These are phyloP conservation scores for Lineus longissimus DNA, from an alignment of 1,140 invertebrate genomes.

Conservation along the genomic window DNA sequence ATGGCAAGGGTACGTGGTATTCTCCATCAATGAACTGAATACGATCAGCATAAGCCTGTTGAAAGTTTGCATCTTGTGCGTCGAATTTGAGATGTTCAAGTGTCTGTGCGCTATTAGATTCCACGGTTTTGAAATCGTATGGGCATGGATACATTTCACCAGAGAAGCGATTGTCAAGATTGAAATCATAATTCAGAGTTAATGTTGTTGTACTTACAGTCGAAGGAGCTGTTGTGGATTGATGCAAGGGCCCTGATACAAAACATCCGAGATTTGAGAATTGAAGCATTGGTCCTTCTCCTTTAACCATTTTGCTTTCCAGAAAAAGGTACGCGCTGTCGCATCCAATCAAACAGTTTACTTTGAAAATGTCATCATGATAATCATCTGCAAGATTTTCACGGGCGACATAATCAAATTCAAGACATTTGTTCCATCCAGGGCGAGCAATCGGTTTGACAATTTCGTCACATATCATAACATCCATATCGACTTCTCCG, in stretches of 20 bases:
- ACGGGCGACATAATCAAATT: background rate
- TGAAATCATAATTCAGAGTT: too few relatives aligned
- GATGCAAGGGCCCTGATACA: background rate
- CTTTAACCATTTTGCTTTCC: background rate
- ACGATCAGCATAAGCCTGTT: too few relatives aligned
- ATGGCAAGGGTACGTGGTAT: too few relatives aligned
- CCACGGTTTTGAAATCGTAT: too few relatives aligned
- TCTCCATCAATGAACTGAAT: too few relatives aligned
- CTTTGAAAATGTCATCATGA: background rate
- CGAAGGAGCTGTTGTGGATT: too few relatives aligned
- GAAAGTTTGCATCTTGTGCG: too few relatives aligned
- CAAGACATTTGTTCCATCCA: background rate
- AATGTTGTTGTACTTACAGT: too few relatives aligned
- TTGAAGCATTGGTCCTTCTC: background rate
- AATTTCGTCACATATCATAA: background rate
- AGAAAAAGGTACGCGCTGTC: background rate
- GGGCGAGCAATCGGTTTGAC: background rate
- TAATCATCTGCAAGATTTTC: background rate
- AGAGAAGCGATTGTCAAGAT: too few relatives aligned
- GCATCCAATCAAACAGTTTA: background rate
- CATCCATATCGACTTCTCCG: background rate
- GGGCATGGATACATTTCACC: too few relatives aligned
- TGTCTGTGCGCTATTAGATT: too few relatives aligned
- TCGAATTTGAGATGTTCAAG: too few relatives aligned
- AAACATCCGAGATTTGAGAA: slow-evolving; percentile 2